phyloP scores from a whole-genome alignment of 2,113 vertebrate genomes.

The Rhabdomys dilectus region DNA sequence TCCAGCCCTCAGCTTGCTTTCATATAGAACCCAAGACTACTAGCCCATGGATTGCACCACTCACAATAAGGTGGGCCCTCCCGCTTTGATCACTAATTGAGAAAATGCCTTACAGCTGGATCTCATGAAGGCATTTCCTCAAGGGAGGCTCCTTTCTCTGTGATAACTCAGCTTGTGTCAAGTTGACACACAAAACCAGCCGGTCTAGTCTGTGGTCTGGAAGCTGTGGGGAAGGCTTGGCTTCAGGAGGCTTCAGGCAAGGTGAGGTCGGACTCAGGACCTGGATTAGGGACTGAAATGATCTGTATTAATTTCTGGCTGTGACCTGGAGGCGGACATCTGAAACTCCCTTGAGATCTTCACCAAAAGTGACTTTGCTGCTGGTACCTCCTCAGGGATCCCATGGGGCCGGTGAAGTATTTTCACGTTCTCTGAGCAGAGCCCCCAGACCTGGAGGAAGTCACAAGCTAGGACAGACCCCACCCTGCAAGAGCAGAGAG shows the following conservation, averaged over 20 bases:
- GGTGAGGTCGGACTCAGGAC: background rate
- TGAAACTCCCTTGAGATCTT: no score
- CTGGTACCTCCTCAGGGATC: background rate
- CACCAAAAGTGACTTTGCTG: background rate
- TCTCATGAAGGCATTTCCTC: no score
- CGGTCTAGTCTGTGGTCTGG: background rate
- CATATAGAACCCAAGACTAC: no score
- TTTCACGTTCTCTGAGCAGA: background rate
- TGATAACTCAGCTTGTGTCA: no score
- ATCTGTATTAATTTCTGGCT: background rate
- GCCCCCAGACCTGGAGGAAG: background rate
- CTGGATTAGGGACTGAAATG: background rate
- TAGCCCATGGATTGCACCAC: no score
- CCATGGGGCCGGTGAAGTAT: background rate
- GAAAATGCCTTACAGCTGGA: no score
- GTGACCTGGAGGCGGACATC: background rate
- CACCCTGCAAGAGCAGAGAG: background rate
- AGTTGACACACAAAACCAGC: no score
- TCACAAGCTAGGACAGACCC: accelerated
- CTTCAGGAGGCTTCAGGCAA: no score
- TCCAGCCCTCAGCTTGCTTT: no score
- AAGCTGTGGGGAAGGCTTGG: background rate
- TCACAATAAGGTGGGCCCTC: no score
- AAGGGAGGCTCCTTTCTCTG: no score
- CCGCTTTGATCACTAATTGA: no score